A percentile compares a stretch with the other conserved stretches of the same genome.
These are phyloP conservation scores for Leucosticte australis DNA, from an alignment of 2,113 vertebrate genomes.

Conservation along the genomic window DNA sequence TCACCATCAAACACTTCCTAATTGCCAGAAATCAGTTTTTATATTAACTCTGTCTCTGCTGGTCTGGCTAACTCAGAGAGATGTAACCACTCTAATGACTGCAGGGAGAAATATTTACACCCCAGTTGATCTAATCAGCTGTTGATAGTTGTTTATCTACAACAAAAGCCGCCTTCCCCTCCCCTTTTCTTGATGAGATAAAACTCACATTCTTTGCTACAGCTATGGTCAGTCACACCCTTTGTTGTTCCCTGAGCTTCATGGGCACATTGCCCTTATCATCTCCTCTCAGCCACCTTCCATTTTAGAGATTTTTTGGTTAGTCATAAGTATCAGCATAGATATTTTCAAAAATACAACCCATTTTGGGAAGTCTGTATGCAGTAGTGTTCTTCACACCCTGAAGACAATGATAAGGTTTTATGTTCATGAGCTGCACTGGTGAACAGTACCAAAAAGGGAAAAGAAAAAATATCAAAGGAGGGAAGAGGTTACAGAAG, in stretches of 20 bases:
- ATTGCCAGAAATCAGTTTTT: neutral
- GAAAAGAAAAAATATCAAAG: neutral
- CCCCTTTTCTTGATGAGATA: neutral
- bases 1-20: neutral
- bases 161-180: neutral
- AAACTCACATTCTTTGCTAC: neutral
- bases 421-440: neutral
- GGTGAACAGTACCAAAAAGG: neutral
- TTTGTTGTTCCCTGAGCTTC: neutral
- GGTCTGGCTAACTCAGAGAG: neutral
- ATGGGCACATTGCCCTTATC: fast-evolving
- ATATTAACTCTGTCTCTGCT: neutral
- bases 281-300: neutral
- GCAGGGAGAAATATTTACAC: neutral
- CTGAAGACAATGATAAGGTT: neutral
- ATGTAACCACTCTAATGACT: neutral
- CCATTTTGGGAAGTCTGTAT: neutral
- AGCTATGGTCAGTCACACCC: neutral
- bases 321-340: neutral
- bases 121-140: neutral
- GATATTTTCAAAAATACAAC: neutral
- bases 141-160: neutral
- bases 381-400: neutral
- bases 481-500: neutral
- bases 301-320: neutral